phyloP scores from a whole-genome alignment of 2,888 invertebrate species.

The Zeuzera pyrina region DNA sequence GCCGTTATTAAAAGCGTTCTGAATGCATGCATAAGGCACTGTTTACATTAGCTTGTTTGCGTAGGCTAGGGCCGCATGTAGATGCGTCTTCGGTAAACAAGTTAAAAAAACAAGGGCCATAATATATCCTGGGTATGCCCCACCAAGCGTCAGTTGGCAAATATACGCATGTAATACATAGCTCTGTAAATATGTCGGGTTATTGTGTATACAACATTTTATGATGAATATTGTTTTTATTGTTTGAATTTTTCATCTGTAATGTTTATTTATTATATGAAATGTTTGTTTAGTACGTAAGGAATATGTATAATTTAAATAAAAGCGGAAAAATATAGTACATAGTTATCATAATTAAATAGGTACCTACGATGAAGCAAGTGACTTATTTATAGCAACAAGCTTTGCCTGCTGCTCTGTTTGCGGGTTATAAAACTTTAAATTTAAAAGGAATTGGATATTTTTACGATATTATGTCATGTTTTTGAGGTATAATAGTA shows the following conservation, averaged over 20 bases:
- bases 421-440: too few relatives aligned
- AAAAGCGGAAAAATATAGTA: too few relatives aligned
- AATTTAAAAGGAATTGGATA: too few relatives aligned
- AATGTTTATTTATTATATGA: constrained; percentile 21
- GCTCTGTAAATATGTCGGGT: constrained; percentile 33
- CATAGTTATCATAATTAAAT: too few relatives aligned
- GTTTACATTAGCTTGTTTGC: constrained; percentile 63
- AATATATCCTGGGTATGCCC: constrained; percentile 32
- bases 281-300: background rate
- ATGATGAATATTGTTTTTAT: constrained; percentile 38
- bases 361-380: too few relatives aligned
- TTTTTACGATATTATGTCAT: too few relatives aligned
- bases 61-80: constrained; percentile 59
- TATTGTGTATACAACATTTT: constrained; percentile 22
- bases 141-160: constrained; percentile 18
- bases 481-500: too few relatives aligned
- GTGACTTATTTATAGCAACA: too few relatives aligned
- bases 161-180: constrained; percentile 29
- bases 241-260: constrained; percentile 34
- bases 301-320: background rate
- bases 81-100: constrained; percentile 68
- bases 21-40: constrained; percentile 58
- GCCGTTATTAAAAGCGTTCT: constrained; percentile 40
- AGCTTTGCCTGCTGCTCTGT: too few relatives aligned
- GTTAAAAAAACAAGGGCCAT: constrained; percentile 68